Evolutionary conservation across 2,888 invertebrate species (phyloP).

Genomic region (Phyto melanocephala): DNA sequence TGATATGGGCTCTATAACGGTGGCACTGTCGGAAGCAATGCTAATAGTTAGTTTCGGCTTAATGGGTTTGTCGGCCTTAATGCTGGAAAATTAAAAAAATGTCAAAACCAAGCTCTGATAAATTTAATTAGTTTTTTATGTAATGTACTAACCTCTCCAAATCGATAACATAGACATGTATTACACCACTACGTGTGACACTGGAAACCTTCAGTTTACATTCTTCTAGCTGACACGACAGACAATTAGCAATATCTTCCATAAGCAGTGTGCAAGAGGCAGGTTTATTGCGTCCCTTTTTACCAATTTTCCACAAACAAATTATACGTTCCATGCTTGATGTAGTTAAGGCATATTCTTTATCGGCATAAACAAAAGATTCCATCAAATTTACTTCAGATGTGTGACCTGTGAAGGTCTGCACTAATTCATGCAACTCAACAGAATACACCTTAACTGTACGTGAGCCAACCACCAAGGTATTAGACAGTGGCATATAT

Average conservation of each 20-base stretch:
- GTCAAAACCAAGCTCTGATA: too few species aligned
- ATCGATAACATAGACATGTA: conserved; percentile 88
- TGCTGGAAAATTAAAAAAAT: too few species aligned
- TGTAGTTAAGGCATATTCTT: conserved; percentile 75
- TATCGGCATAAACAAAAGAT: conserved; percentile 69
- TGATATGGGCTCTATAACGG: conserved; percentile 80
- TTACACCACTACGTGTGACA: conserved; percentile 86
- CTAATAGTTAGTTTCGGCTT: conserved; percentile 83
- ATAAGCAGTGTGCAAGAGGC: conserved; percentile 83
- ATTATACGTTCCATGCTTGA: conserved; percentile 77
- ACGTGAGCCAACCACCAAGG: conserved; percentile 74
- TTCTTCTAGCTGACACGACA: conserved; percentile 80
- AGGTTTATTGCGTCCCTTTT: conserved; percentile 79
- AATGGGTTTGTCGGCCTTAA: conserved; percentile 81
- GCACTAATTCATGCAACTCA: conserved; percentile 81
- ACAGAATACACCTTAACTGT: conserved; percentile 81
- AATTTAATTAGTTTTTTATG: background rate
- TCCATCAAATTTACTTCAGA: conserved; percentile 80
- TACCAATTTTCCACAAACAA: conserved; percentile 77
- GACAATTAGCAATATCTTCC: conserved; percentile 83
- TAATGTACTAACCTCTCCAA: conserved; percentile 82
- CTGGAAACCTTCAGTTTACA: conserved; percentile 80
- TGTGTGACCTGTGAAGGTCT: conserved; percentile 84
- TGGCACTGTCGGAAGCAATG: conserved; percentile 81
- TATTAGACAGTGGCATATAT: conserved; percentile 73